Percentiles rank a stretch among this genome's conserved stretches.
These are phyloP conservation scores for Caenorhabditis inopinata DNA, from an alignment of 1,140 invertebrate species.

Conservation along the genomic window DNA sequence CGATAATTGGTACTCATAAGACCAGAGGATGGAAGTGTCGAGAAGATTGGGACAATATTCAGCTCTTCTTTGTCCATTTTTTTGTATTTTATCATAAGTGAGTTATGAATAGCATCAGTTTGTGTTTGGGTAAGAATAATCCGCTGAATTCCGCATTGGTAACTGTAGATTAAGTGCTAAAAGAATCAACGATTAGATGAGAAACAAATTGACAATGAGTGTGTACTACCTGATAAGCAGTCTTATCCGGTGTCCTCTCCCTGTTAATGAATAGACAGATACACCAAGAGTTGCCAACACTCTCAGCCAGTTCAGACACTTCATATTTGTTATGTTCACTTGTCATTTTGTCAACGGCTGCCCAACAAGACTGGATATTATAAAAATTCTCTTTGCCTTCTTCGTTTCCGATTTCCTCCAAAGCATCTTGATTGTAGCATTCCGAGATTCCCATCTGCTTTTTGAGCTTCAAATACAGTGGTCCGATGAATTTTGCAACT, in stretches of 20 bases:
- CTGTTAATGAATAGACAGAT: neutral
- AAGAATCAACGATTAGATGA: neutral
- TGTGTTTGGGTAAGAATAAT: neutral
- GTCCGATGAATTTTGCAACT: too few relatives aligned
- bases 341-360: too few relatives aligned
- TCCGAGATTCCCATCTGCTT: too few relatives aligned
- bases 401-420: too few relatives aligned
- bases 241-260: neutral
- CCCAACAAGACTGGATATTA: too few relatives aligned
- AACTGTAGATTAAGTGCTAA: neutral
- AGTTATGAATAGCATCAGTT: neutral
- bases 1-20: neutral
- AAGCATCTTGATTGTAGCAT: too few relatives aligned
- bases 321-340: neutral
- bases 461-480: too few relatives aligned
- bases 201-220: neutral
- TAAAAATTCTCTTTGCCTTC: too few relatives aligned
- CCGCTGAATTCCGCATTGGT: neutral
- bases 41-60: neutral
- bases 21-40: neutral
- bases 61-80: neutral
- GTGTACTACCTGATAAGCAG: neutral
- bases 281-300: neutral
- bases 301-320: neutral
- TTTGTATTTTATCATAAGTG: neutral